Base-by-base conservation (phyloP, 35 echinoderm and acorn worm species). In the Heliocidaris erythrogramma region DNA sequence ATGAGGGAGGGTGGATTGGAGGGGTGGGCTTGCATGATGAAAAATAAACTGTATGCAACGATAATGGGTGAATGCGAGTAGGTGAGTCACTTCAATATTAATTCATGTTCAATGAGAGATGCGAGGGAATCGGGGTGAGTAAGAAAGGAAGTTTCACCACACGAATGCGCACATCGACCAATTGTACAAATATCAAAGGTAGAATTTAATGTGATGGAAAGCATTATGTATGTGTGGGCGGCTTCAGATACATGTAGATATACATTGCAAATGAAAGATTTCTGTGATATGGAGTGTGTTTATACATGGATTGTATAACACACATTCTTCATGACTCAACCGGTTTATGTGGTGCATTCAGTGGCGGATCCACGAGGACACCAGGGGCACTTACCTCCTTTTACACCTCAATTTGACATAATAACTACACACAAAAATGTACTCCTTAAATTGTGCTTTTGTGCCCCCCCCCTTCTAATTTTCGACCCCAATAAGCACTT, bases 101-200 rank as follows among this genome's bases (percentile, higher is more conserved):
- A n/a, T 17, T 78, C 65, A 78, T 78, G 65, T 78, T 78, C 65
- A n/a, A 18, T 78, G 27, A 78, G 65, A 78, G 27, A 78, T 78
- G 65, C 65, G 27, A 18, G 27, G 65, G 65, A 78, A 78, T 21
- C 27, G n/a, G 27, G 27, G 65, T 78, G 27, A 78, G 65, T 27
- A 56, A 13, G 52, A 78, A 78, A n/a, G 65, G 65, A 78, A 78
- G 65, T n/a, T n/a, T 78, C 27, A n/a, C 65, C 65, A 78, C 65
- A 78, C 21, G 65, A 27, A 78, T 21, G 65, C 65, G 7, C 65
- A 24, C 65, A n/a, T 24, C 65, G 27, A 27, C 65, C 65, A 78
- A 27, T 78, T 78, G 27, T 78, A 78, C 65, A 78, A 78, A 78
- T 78, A 78, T 78, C 65, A 78, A n/a, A 78, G 65, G 65, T 78